phyloP scores from a whole-genome alignment of 2,888 invertebrate species.

The Noctua janthe region DNA sequence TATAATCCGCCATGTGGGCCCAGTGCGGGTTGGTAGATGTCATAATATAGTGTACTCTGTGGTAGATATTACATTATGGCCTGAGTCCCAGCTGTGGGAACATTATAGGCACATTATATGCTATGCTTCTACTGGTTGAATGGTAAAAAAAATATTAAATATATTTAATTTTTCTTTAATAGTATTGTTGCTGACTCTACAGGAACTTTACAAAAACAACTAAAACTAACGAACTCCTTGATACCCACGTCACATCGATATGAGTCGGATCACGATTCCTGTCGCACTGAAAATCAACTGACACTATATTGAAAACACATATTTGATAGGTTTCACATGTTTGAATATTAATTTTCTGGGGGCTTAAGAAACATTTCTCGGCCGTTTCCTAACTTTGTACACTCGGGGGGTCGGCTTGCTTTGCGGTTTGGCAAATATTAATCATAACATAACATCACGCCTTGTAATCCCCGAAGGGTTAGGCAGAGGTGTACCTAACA shows the following conservation, averaged over 20 bases:
- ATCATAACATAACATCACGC: not conserved
- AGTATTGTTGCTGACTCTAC: conserved; percentile 30
- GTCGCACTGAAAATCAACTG: conserved; percentile 1
- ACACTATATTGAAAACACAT: not conserved
- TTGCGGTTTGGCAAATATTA: not conserved
- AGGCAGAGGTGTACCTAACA: not conserved
- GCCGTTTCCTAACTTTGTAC: not conserved
- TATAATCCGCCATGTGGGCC: too few relatives aligned
- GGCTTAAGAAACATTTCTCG: not conserved
- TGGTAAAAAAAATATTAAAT: not conserved
- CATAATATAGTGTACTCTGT: too few relatives aligned
- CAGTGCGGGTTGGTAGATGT: too few relatives aligned
- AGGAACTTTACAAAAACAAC: conserved; percentile 16
- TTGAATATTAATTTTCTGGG: not conserved
- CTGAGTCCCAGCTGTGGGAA: too few relatives aligned
- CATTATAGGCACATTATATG: too few relatives aligned
- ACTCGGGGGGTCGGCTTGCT: not conserved
- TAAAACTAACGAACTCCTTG: conserved; percentile 54
- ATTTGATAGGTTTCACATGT: not conserved
- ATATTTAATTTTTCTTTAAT: not conserved
- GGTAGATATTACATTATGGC: too few relatives aligned
- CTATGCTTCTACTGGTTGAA: too few relatives aligned
- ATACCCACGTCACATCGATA: conserved; percentile 47
- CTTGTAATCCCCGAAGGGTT: not conserved
- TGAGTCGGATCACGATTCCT: conserved; percentile 1